Conservation (phyloP, 2,797 vertebrate genomes). For the Spinus olivaceus region DNA sequence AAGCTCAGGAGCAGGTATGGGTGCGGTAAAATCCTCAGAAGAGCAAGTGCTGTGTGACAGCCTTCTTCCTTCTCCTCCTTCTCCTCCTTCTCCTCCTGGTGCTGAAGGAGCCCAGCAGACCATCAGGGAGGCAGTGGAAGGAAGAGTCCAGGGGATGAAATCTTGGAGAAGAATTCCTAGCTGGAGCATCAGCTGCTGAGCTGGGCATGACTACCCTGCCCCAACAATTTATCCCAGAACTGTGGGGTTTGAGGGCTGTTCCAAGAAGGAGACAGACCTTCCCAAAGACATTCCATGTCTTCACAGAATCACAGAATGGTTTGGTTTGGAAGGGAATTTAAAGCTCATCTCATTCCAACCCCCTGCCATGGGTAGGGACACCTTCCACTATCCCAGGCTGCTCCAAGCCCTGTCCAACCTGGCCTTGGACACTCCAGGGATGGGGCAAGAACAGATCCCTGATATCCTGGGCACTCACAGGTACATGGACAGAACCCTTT, state of each 20-base stretch:
- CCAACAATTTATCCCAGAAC: background rate
- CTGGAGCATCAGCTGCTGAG: background rate
- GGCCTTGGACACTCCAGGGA: background rate
- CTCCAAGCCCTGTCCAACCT: rapidly evolving
- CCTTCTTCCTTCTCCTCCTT: background rate
- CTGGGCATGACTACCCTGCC: background rate
- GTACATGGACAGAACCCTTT: rapidly evolving
- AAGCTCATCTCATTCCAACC: background rate
- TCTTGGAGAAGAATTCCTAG: background rate
- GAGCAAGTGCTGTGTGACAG: background rate
- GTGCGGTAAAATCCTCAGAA: background rate
- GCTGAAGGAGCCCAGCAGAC: background rate
- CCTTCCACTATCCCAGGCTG: background rate
- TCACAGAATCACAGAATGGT: background rate
- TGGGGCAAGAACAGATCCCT: background rate
- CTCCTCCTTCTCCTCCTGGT: background rate
- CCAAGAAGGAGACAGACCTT: background rate
- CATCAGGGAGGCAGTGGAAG: background rate
- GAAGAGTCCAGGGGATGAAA: background rate
- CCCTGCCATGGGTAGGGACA: background rate
- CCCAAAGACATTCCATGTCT: background rate
- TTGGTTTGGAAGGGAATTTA: background rate
- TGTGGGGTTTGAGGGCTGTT: background rate
- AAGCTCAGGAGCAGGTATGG: background rate
- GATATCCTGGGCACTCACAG: background rate